phyloP scores from a whole-genome alignment of 2,888 invertebrate species.

The Protodeltote pygarga region DNA sequence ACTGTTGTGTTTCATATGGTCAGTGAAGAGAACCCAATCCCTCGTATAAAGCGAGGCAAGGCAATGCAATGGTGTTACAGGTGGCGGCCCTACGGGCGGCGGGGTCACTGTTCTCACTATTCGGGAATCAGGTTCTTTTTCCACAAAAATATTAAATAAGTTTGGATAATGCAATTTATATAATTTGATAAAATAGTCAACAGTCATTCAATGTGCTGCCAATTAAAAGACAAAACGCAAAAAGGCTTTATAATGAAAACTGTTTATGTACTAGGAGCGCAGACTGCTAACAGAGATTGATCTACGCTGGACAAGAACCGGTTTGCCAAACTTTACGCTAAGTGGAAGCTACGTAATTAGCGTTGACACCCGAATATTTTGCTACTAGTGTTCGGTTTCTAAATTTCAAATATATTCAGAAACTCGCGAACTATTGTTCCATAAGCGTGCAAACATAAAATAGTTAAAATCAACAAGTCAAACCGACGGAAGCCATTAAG shows the following conservation, averaged over 20 bases:
- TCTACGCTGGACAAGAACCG: slow-evolving; percentile 15
- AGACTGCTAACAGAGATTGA: slow-evolving; percentile 24
- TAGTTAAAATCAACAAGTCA: slow-evolving; percentile 79
- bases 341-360: slow-evolving; percentile 21
- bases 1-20: no score
- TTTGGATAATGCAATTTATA: no score
- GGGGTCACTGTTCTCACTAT: no score
- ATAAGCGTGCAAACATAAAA: slow-evolving; percentile 64
- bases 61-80: no score
- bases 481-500: slow-evolving; percentile 75
- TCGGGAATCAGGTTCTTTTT: no score
- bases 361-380: slow-evolving; percentile 23
- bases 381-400: slow-evolving; percentile 43
- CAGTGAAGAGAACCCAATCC: no score
- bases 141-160: no score
- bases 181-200: neutral
- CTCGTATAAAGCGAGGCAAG: no score
- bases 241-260: slow-evolving; percentile 31
- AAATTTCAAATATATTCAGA: slow-evolving; percentile 38
- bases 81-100: no score
- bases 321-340: slow-evolving; percentile 26
- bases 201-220: slow-evolving; percentile 15
- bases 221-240: slow-evolving; percentile 10
- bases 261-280: slow-evolving; percentile 28
- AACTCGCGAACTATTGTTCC: slow-evolving; percentile 56